Evolutionary conservation across 2,797 vertebrate genomes (phyloP).

Genomic region (Okamejei kenojei): DNA sequence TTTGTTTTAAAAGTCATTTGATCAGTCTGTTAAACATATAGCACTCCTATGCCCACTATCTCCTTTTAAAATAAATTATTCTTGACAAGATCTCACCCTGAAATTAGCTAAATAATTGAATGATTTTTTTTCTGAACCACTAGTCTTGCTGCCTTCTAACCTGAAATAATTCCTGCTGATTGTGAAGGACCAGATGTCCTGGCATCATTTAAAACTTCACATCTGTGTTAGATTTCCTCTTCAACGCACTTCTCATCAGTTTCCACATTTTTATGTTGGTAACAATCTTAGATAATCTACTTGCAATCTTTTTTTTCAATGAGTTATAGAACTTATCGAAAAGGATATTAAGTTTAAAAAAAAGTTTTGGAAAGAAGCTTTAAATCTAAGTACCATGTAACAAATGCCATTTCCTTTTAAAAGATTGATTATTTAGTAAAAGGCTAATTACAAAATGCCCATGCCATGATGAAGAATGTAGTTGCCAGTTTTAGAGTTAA

Average conservation of each 20-base stretch:
- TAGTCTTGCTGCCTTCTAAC: too few species aligned
- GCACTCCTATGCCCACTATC: background rate
- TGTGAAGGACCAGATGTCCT: too few species aligned
- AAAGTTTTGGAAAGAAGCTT: background rate
- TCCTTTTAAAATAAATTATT: background rate
- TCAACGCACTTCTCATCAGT: too few species aligned
- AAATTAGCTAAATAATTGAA: too few species aligned
- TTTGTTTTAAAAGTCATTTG: background rate
- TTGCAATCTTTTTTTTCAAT: background rate
- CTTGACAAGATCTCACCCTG: background rate
- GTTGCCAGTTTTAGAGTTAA: background rate
- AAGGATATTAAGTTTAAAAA: background rate
- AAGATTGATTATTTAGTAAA: background rate
- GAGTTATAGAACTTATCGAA: background rate
- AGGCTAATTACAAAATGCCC: background rate
- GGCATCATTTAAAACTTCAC: too few species aligned
- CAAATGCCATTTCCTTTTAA: background rate
- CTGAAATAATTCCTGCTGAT: too few species aligned
- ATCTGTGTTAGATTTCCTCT: too few species aligned
- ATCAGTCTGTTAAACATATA: background rate
- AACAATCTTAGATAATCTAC: too few species aligned
- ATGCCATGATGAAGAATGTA: background rate
- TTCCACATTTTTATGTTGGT: too few species aligned
- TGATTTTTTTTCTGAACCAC: too few species aligned
- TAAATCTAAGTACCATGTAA: background rate